Base-by-base conservation (phyloP, 2,888 invertebrate genomes). In the Chelonus formosanus region DNA sequence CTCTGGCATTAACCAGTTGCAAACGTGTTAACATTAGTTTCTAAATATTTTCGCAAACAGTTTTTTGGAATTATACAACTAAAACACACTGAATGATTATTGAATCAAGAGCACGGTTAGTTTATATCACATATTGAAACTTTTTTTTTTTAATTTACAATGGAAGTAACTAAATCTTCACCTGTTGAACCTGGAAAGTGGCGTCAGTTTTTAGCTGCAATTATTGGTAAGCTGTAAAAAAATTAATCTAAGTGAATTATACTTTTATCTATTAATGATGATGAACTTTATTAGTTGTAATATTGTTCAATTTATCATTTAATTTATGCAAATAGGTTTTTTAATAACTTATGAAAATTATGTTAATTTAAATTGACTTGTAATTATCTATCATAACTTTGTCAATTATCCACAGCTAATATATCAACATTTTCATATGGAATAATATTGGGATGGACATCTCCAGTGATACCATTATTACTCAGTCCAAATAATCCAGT, bases 381-480 rank as follows among this genome's bases (percentile, higher is more conserved):
- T n/a, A n/a, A n/a, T n/a, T n/a, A n/a, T n/a, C n/a, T n/a, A n/a
- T n/a, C n/a, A n/a, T n/a, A 20, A 20, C 20, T 20, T 20, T 20
- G 20, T 20, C 20, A 20, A 20, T 20, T 20, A 20, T 20, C 20
- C 20, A 61, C 77, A 86, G 86, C 82, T n/a, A 86, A 86, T 69
- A 48, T 86, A 5, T 76, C 83, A 3, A 73, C 81, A 2, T 66
- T 86, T 53, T 73, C 80, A 2, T 80, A 85, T 52, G 86, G 86
- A 0, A 79, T 78, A 36, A 78, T 82, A 64, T 84, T 87, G 60
- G 88, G 88, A 1, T 90, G 89, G 89, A 85, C 88, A 0, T 89
- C 90, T 0, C 89, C 89, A 61, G 86, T 88, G 0, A 76, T 86
- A 0, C 82, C 85, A 0, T 78, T 85, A 8, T 83, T 87, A 50